Conservation (phyloP, 2,888 invertebrate genomes). For the Leptothorax acervorum region DNA sequence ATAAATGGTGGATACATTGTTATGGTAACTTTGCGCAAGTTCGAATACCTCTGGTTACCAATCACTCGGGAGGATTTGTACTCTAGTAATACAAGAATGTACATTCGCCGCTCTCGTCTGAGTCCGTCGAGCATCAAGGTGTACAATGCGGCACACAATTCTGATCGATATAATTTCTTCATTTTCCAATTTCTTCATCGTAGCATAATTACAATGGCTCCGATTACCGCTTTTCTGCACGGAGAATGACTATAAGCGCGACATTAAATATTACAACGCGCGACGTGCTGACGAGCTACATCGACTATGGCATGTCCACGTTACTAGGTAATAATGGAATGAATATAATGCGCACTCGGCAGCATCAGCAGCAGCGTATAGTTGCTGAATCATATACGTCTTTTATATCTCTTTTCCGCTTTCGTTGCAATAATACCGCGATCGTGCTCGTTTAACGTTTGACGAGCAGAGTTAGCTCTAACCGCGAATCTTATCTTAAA, state of each 20-base stretch:
- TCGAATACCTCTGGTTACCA: constrained; percentile 55
- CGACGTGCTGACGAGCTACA: constrained; percentile 37
- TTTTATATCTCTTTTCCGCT: not conserved
- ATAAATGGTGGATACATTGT: constrained; percentile 55
- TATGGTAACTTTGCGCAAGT: constrained; percentile 49
- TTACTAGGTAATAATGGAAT: constrained; percentile 72
- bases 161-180: not conserved
- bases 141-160: not conserved
- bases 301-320: constrained; percentile 54
- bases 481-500: constrained; percentile 8
- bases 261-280: constrained; percentile 26
- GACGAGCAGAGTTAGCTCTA: not conserved
- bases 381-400: constrained; percentile 19
- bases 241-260: not conserved
- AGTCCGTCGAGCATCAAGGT: not conserved
- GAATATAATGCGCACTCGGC: constrained; percentile 64
- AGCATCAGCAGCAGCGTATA: constrained; percentile 9
- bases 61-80: constrained; percentile 68
- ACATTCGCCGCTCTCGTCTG: constrained; percentile 3
- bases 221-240: constrained; percentile 9
- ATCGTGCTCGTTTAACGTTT: not conserved
- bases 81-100: constrained; percentile 64
- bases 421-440: constrained; percentile 8
- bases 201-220: constrained; percentile 22
- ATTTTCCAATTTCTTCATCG: not conserved